Conservation (phyloP, 1,140 invertebrate genomes). For the Drosophila serrata region DNA sequence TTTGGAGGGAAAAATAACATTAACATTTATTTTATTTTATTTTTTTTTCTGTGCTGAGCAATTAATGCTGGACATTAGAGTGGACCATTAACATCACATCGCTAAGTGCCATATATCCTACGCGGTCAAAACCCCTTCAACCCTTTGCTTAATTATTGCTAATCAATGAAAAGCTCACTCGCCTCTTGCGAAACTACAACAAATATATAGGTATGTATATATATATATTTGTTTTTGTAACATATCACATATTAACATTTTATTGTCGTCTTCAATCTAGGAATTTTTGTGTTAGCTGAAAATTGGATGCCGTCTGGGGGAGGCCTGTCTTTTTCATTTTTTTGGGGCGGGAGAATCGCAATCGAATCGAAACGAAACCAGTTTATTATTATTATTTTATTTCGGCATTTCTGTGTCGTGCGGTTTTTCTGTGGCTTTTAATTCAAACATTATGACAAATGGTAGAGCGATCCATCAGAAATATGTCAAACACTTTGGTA, state of each 20-base stretch:
- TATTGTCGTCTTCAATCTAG: constrained; percentile 19
- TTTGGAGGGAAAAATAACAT: constrained; percentile 40
- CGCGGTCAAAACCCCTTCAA: constrained; percentile 47
- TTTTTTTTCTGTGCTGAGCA: too few relatives aligned
- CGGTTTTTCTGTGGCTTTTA: constrained; percentile 35
- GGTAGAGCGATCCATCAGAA: constrained; percentile 35
- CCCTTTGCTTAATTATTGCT: constrained; percentile 62
- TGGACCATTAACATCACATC: constrained; percentile 61
- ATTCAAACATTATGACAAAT: constrained; percentile 49
- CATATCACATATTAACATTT: background rate
- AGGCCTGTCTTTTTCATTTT: constrained; percentile 47
- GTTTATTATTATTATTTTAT: constrained; percentile 36
- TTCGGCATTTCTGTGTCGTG: constrained; percentile 17
- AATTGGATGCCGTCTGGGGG: constrained; percentile 29
- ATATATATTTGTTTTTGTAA: background rate
- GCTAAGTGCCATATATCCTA: constrained; percentile 59
- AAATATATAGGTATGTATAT: background rate
- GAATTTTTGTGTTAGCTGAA: constrained; percentile 12
- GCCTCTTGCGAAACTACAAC: constrained; percentile 38
- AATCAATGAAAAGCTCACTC: constrained; percentile 63
- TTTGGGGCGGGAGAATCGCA: constrained; percentile 21
- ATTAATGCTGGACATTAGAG: constrained; percentile 74
- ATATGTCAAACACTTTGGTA: constrained; percentile 51
- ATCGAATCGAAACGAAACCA: constrained; percentile 32
- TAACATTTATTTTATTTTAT: too few relatives aligned